Conservation (phyloP, 2,797 vertebrate species). For the Enoplosus armatus region DNA sequence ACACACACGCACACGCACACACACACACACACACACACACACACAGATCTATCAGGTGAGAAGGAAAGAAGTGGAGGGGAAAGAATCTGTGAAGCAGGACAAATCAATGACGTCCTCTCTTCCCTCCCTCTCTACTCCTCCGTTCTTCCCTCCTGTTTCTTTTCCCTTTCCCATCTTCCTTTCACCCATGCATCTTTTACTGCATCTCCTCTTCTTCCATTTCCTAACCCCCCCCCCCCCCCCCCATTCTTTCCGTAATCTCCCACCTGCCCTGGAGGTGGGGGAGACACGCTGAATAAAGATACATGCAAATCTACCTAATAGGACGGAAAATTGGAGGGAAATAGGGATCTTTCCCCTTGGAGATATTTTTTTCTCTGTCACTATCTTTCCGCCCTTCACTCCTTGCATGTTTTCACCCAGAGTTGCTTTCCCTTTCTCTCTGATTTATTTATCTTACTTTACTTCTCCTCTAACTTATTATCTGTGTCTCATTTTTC, state of each 20-base stretch:
- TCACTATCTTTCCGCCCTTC: conserved; percentile 38
- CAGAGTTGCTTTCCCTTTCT: conserved; percentile 22
- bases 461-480: conserved; percentile 29
- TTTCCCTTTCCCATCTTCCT: conserved; percentile 12
- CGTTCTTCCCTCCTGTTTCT: neutral
- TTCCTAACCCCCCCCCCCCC: conserved; percentile 24
- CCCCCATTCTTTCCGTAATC: conserved; percentile 34
- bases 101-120: conserved; percentile 50
- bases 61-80: conserved; percentile 24
- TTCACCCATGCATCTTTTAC: conserved; percentile 32
- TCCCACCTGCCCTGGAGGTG: conserved; percentile 53
- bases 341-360: conserved; percentile 60
- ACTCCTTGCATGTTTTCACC: conserved; percentile 26
- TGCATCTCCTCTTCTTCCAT: conserved; percentile 21
- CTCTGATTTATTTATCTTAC: conserved; percentile 44
- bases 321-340: conserved; percentile 65
- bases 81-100: conserved; percentile 45
- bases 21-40: conserved; percentile 3
- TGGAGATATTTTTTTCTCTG: conserved; percentile 52
- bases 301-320: conserved; percentile 70
- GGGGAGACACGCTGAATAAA: conserved; percentile 59
- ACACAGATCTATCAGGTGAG: conserved; percentile 30
- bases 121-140: conserved; percentile 22
- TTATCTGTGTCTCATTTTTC: conserved; percentile 23
- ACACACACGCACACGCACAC: conserved; percentile 1